A percentile compares a stretch with the other conserved stretches of the same genome.
phyloP scores from a whole-genome alignment of 2,797 vertebrate species.

The Hypotaenidia philippensis region DNA sequence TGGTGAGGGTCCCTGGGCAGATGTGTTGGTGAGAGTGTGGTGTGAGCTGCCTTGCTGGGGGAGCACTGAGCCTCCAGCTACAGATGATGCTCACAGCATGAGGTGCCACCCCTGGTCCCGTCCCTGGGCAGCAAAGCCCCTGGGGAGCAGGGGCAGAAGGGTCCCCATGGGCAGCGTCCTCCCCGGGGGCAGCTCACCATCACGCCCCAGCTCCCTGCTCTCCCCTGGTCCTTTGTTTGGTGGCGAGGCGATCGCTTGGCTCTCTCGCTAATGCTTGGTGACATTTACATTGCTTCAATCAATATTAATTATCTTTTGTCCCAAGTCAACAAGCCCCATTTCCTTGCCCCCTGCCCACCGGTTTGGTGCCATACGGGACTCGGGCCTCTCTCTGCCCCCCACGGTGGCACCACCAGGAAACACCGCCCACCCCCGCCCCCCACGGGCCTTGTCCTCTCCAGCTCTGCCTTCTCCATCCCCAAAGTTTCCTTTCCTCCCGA shows the following conservation, averaged over 20 bases:
- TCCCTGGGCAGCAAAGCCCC: background rate
- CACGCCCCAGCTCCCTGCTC: background rate
- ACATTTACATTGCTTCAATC: conserved; percentile 32
- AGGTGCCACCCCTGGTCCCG: fast-evolving
- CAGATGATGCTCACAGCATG: background rate
- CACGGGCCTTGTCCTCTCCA: background rate
- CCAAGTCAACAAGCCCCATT: background rate
- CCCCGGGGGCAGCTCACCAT: background rate
- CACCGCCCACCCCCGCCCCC: background rate
- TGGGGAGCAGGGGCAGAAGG: background rate
- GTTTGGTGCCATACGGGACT: fast-evolving
- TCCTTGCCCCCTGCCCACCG: background rate
- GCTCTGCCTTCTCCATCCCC: background rate
- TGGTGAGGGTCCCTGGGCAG: background rate
- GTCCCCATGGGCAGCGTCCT: fast-evolving
- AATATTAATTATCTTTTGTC: conserved; percentile 37
- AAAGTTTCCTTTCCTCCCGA: fast-evolving
- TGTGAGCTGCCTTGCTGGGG: fast-evolving
- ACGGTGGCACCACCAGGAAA: background rate
- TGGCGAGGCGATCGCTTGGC: background rate
- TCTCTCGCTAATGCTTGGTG: conserved; percentile 3
- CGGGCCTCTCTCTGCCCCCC: background rate
- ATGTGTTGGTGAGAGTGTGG: background rate
- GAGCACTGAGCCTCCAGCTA: background rate
- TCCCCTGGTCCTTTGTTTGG: background rate